phyloP scores from a whole-genome alignment of 2,888 invertebrate species.

The Blastobasis lacticolella region DNA sequence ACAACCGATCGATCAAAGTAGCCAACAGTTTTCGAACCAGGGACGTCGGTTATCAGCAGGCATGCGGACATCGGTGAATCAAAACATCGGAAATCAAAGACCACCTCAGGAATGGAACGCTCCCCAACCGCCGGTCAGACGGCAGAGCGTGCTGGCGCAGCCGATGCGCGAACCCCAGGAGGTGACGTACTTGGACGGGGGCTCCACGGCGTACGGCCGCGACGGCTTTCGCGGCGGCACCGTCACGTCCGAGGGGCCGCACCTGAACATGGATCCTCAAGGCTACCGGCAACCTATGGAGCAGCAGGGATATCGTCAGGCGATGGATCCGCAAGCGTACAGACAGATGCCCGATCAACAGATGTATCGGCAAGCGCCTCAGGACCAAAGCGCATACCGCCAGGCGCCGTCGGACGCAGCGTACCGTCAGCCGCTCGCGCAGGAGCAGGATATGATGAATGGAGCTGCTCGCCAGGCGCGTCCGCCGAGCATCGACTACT shows the following conservation, averaged over 20 bases:
- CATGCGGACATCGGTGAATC: conserved; percentile 31
- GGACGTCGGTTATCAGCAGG: conserved; percentile 47
- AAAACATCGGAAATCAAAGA: conserved; percentile 31
- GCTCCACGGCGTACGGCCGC: conserved; percentile 38
- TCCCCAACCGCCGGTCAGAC: conserved; percentile 35
- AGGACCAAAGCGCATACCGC: conserved; percentile 38
- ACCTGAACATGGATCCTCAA: conserved; percentile 40
- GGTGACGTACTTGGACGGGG: conserved; percentile 39
- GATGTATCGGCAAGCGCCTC: conserved; percentile 31
- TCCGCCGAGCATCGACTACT: conserved; percentile 88
- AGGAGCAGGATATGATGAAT: conserved; percentile 52
- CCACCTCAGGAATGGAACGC: conserved; percentile 47
- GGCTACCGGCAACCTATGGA: conserved; percentile 64
- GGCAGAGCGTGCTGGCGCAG: conserved; percentile 58
- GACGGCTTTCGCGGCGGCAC: conserved; percentile 55
- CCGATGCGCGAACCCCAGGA: conserved; percentile 46
- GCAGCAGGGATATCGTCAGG: conserved; percentile 63
- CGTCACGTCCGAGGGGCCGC: conserved; percentile 50
- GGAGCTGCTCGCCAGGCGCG: conserved; percentile 54
- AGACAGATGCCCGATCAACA: conserved; percentile 43
- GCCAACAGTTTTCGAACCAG: conserved; percentile 50
- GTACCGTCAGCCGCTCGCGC: conserved; percentile 31
- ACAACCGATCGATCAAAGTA: conserved; percentile 50
- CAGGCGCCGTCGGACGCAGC: conserved; percentile 29
- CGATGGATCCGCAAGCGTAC: conserved; percentile 39